These are phyloP conservation scores for Pyrrhia umbra DNA, from an alignment of 2,888 invertebrate species.

Conservation along the genomic window DNA sequence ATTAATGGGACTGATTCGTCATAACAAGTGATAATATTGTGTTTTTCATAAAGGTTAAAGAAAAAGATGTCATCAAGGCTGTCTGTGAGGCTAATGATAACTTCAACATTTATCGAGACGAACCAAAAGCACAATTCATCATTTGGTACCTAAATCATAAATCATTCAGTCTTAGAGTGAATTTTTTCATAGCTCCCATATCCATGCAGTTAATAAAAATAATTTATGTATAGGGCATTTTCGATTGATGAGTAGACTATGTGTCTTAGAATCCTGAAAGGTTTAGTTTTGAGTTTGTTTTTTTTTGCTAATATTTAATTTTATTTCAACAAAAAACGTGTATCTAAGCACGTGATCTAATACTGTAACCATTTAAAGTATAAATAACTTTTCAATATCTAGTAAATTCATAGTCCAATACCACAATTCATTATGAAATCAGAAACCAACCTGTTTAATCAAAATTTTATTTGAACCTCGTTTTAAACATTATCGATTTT, in stretches of 20 bases:
- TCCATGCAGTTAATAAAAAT: not conserved
- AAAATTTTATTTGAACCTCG: conserved; percentile 8
- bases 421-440: conserved; percentile 4
- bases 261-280: no score
- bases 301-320: not conserved
- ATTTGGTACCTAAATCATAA: not conserved
- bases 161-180: not conserved
- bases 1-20: no score
- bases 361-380: conserved; percentile 6
- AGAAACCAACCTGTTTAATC: conserved; percentile 28
- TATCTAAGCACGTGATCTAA: conserved; percentile 8
- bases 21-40: no score
- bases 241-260: no score
- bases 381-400: conserved; percentile 18
- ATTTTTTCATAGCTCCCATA: no score
- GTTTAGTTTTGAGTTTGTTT: not conserved
- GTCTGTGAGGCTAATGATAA: no score
- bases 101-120: no score
- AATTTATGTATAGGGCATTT: conserved; percentile 16
- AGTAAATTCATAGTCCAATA: conserved; percentile 16
- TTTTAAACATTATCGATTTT: conserved; percentile 2
- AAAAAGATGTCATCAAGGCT: no score
- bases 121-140: not conserved
- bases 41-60: no score
- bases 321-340: conserved; percentile 5